Base-by-base conservation (phyloP, 2,797 vertebrate species). In the Tympanoctomys barrerae region DNA sequence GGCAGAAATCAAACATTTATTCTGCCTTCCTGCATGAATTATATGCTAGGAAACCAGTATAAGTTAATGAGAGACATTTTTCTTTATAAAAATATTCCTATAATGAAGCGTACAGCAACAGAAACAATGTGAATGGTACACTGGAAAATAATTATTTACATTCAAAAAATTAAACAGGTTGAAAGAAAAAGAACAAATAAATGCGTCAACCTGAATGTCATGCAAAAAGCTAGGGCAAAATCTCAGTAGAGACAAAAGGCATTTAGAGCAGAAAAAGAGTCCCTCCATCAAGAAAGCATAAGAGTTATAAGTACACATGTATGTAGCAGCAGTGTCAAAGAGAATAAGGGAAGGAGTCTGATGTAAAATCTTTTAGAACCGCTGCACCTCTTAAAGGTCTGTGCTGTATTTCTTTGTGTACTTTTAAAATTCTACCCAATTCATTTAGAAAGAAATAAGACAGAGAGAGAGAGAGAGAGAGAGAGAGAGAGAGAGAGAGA, bases 191-290 rank as follows among this genome's bases (percentile, higher is more conserved):
- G 16, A 78, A 80, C 68, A 78, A 54, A 24, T 42, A 33, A 68
- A 89, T 68, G 22, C 52, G 36, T 19, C 49, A 79, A 49, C 64
- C 10, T 39, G n/a, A 33, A 52, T 75, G 59, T 57, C 36, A 87
- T 18, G 39, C 71, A 78, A 90, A 46, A 93, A 89, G 59, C 66
- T 59, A 57, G 84, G 57, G 70, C 57, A 92, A 90, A 92, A 92
- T 3, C 33, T 39, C 79, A 7, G 52, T 33, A 82, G n/a, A 92
- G n/a, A 70, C 52, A 82, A 87, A 92, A 16, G 64, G 11, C 31
- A 90, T 89, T 57, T 85, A 79, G 22, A 79, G 36, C n/a, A 85
- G 82, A 64, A 70, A 73, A 89, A 89, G 18, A 18, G 31, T n/a
- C 62, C 71, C 46, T 70, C 52, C 28, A 89, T 75, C 12, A 66